Base-by-base conservation (phyloP, 2,888 invertebrate genomes). In the Papilio protenor region DNA sequence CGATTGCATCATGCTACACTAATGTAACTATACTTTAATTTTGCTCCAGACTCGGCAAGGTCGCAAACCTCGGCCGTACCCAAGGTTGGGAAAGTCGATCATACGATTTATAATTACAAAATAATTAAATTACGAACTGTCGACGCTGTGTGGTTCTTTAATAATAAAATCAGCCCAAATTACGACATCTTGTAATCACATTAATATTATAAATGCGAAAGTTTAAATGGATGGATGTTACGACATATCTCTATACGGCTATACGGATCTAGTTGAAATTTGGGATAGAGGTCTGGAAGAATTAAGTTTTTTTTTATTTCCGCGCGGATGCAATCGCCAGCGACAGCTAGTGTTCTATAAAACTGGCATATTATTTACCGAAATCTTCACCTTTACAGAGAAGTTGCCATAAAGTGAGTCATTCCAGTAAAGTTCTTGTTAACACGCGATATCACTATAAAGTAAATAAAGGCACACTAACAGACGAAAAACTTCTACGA, bases 21-120 rank as follows among this genome's bases (percentile, higher is more conserved):
- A 33, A 40, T 80, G 80, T 75, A 80, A 85, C 81, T 84, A 83
- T 84, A 89, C 86, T 87, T 87, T 84, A 83, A 83, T 83, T 80
- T 82, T 83, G 83, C 82, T 84, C 81, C 82, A 82, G 82, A 81
- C 83, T 84, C 81, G 82, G 82, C 89, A 89, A 91, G 91, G 91
- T 85, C 87, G 86, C 74, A 75, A 79, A 52, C 83, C 88, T 89
- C 91, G 91, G 91, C 88, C 88, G 87, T 84, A 85, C 57, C 83
- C 88, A 89, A 92, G 92, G 92, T 89, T 89, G 86, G 84, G 85
- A 87, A 85, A 85, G 83, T 83, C 79, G 83, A 83, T 80, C 83
- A 84, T 86, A 85, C 82, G 84, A 85, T 85, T 84, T 77, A 82
- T 82, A 83, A 84, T 85, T 83, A 83, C 81, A 83, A 83, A 83